phyloP scores from a whole-genome alignment of 2,113 vertebrate genomes.

The Labeo rohita region DNA sequence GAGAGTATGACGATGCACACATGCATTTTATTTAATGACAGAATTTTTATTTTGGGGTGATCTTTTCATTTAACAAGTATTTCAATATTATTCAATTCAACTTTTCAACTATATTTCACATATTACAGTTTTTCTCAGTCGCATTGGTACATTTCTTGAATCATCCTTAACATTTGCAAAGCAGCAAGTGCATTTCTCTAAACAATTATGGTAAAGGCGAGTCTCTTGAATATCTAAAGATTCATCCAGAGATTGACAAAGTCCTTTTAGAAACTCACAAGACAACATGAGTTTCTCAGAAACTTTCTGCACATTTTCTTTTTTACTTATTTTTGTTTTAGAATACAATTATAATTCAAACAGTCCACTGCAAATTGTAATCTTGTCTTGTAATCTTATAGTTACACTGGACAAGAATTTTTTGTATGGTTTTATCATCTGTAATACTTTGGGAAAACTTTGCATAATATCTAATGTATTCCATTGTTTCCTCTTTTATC shows the following conservation, averaged over 20 bases:
- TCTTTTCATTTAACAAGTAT: not conserved
- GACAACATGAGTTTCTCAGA: too few relatives aligned
- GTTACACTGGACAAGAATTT: too few relatives aligned
- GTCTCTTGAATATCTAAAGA: not conserved
- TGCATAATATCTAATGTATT: too few relatives aligned
- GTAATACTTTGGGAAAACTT: too few relatives aligned
- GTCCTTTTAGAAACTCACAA: not conserved
- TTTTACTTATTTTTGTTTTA: not conserved
- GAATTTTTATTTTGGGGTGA: too few relatives aligned
- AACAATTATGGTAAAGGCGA: not conserved
- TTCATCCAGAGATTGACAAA: not conserved
- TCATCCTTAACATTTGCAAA: not conserved
- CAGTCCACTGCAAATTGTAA: not conserved
- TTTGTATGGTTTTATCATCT: too few relatives aligned
- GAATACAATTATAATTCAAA: not conserved
- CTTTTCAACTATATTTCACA: not conserved
- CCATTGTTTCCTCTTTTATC: too few relatives aligned
- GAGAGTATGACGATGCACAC: too few relatives aligned
- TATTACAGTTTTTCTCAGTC: not conserved
- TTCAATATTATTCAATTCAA: not conserved
- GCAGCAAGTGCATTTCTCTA: slow-evolving; percentile 21
- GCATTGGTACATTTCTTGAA: not conserved
- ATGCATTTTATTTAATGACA: too few relatives aligned
- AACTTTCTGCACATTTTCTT: too few relatives aligned
- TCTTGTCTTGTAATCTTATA: too few relatives aligned